Evolutionary conservation across 1,140 invertebrate genomes (phyloP).

Genomic region (Saccostrea cuccullata): DNA sequence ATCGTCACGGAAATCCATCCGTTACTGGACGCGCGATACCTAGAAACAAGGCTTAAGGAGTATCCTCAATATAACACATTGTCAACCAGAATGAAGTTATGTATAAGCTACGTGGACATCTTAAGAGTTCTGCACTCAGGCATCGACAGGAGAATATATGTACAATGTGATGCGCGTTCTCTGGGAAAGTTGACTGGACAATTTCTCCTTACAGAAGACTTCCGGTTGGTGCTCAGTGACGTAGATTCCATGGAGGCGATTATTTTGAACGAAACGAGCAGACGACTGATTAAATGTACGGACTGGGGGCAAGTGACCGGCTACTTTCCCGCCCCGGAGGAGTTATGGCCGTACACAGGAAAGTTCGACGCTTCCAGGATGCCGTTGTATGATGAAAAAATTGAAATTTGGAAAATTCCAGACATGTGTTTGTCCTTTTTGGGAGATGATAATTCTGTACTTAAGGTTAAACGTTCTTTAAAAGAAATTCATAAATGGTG

Average conservation of each 20-base stretch:
- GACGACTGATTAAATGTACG: not conserved
- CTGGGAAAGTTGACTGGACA: not conserved
- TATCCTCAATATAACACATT: not conserved
- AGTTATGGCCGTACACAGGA: not conserved
- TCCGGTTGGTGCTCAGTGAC: constrained; percentile 10
- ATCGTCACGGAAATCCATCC: not conserved
- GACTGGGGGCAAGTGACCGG: not conserved
- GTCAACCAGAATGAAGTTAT: not conserved
- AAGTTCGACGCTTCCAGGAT: not conserved
- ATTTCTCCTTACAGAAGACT: not conserved
- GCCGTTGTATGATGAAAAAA: constrained; percentile 17
- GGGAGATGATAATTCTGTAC: not conserved
- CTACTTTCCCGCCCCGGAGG: not conserved
- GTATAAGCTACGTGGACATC: not conserved
- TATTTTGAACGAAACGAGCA: not conserved
- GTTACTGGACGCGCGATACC: not conserved
- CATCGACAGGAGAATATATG: not conserved
- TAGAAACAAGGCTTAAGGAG: not conserved
- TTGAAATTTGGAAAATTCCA: constrained; percentile 30
- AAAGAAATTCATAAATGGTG: not conserved
- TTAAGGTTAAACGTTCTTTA: not conserved
- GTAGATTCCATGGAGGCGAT: constrained; percentile 11
- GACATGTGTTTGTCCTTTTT: constrained; percentile 1
- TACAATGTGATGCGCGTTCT: not conserved
- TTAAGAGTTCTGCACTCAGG: not conserved